Evolutionary conservation across 2,113 vertebrate species (phyloP).

Genomic region (Turnix velox): DNA sequence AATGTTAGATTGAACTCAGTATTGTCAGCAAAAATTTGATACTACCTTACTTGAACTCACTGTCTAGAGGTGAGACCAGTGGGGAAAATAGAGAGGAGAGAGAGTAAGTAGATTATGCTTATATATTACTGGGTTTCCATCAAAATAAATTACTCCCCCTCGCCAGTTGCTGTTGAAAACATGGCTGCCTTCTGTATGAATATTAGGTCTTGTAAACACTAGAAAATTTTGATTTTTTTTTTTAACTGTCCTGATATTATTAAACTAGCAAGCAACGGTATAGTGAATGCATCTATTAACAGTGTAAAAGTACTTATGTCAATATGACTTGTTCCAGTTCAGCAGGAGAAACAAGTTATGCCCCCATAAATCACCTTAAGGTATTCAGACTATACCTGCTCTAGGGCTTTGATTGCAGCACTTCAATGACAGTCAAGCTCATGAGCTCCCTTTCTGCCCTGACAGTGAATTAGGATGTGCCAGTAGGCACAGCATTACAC

Average conservation of each 20-base stretch:
- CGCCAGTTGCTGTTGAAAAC: not conserved
- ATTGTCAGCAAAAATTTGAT: not conserved
- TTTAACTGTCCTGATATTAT: not conserved
- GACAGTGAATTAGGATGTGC: not conserved
- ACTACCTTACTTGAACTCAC: not conserved
- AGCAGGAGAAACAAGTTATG: not conserved
- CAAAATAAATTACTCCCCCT: not conserved
- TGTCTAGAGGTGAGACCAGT: not conserved
- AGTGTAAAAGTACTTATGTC: not conserved
- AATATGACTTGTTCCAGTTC: not conserved
- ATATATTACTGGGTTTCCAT: not conserved
- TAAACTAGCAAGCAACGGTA: not conserved
- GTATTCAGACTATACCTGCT: not conserved
- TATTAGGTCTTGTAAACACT: not conserved
- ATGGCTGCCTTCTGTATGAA: not conserved
- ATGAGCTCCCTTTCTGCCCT: not conserved
- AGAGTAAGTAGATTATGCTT: not conserved
- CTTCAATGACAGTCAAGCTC: not conserved
- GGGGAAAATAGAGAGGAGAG: not conserved
- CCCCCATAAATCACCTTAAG: not conserved
- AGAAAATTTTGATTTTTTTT: not conserved
- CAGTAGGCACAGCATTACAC: not conserved
- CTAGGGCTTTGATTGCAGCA: not conserved
- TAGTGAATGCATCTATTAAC: not conserved
- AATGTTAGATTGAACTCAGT: not conserved